Evolutionary conservation across 2,888 invertebrate genomes (phyloP).

Genomic region (Belgica antarctica): DNA sequence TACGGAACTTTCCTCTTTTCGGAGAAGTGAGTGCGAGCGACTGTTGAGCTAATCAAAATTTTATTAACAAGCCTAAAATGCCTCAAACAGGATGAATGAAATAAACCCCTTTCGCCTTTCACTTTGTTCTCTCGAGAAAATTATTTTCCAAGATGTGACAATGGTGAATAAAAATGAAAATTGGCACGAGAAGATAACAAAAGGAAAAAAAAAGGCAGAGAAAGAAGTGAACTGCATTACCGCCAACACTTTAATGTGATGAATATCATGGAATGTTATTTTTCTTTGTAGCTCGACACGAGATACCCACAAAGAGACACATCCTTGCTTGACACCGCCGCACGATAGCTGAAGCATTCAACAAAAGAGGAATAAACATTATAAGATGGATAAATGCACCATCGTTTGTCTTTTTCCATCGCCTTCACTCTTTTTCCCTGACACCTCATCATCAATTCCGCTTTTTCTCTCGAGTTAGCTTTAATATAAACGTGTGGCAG

Average conservation of each 20-base stretch:
- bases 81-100: neutral
- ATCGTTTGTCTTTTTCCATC: constrained; percentile 35
- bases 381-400: constrained; percentile 23
- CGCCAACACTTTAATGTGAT: constrained; percentile 17
- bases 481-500: neutral
- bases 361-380: neutral
- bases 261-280: constrained; percentile 13
- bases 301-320: neutral
- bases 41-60: constrained; percentile 12
- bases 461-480: constrained; percentile 5
- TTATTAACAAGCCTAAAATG: neutral
- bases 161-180: neutral
- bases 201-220: no score
- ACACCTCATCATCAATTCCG: constrained; percentile 40
- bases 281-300: constrained; percentile 4
- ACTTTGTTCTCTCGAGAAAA: neutral
- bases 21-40: neutral
- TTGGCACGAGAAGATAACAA: no score
- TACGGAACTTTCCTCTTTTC: neutral
- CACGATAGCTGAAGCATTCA: neutral
- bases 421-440: constrained; percentile 30
- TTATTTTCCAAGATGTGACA: neutral
- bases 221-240: constrained; percentile 15
- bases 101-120: neutral
- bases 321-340: neutral